A percentile compares a stretch with the other conserved stretches of the same genome.
Evolutionary conservation across 2,113 vertebrate species (phyloP).

Genomic region (Bucco capensis): DNA sequence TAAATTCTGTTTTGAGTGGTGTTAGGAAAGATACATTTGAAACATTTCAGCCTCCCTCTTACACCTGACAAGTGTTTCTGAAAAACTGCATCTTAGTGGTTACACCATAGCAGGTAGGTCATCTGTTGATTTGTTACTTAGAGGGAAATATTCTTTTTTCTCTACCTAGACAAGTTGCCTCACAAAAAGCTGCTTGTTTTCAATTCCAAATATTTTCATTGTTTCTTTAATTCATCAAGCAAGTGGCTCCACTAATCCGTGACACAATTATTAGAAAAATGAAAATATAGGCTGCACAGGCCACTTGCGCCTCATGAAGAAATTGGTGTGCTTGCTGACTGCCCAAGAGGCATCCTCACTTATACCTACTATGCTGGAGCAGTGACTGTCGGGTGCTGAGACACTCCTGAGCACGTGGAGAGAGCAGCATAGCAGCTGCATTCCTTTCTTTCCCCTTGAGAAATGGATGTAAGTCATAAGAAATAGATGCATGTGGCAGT

Average conservation of each 20-base stretch:
- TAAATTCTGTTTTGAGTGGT: neutral
- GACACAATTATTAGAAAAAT: neutral
- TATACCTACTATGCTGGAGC: neutral
- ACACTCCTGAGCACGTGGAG: neutral
- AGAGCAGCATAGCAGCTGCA: neutral
- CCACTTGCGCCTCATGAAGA: neutral
- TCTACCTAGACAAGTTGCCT: neutral
- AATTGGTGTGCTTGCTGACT: neutral
- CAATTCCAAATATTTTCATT: neutral
- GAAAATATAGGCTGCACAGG: neutral
- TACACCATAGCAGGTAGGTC: neutral
- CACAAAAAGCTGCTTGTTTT: neutral
- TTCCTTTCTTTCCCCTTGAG: neutral
- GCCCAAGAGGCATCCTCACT: neutral
- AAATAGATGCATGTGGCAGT: neutral
- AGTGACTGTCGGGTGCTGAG: rapidly evolving
- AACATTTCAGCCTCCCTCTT: neutral
- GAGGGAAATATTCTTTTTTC: neutral
- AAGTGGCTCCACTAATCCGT: neutral
- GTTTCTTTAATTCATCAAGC: neutral
- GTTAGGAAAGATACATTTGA: neutral
- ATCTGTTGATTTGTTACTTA: neutral
- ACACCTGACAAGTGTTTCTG: neutral
- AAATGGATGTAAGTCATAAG: neutral
- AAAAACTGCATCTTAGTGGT: neutral